Evolutionary conservation across 2,888 invertebrate species (phyloP).

Genomic region (Lithophane socia): DNA sequence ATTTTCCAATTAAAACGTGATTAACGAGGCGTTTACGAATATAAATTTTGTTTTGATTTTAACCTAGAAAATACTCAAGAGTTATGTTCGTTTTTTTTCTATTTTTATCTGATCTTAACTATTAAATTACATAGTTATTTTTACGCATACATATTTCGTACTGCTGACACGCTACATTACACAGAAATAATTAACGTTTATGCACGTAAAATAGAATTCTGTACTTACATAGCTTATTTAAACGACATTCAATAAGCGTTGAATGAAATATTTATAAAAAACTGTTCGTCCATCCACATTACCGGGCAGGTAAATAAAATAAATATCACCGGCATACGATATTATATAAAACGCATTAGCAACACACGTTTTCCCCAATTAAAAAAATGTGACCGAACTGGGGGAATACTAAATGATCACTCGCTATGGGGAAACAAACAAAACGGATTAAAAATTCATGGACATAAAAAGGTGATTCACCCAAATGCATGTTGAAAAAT

Average conservation of each 20-base stretch:
- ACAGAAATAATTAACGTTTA: conserved; percentile 5
- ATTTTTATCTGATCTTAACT: conserved; percentile 34
- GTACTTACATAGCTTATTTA: not conserved
- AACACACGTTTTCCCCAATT: conserved; percentile 8
- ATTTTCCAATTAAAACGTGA: conserved; percentile 53
- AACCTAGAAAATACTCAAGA: conserved; percentile 19
- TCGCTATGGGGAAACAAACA: conserved; percentile 10
- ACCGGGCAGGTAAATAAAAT: conserved; percentile 11
- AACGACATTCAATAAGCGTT: conserved; percentile 5
- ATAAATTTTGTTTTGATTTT: conserved; percentile 35
- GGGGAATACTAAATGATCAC: conserved; percentile 24
- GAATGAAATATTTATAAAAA: conserved; percentile 19
- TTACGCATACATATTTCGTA: conserved; percentile 4
- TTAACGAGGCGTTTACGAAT: conserved; percentile 33
- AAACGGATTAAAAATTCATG: conserved; percentile 8
- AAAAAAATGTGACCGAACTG: conserved; percentile 10
- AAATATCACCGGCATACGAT: conserved; percentile 3
- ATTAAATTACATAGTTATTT: conserved; percentile 30
- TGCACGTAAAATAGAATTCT: not conserved
- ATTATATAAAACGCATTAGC: not conserved
- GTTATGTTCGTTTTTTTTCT: not conserved
- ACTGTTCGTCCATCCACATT: conserved; percentile 17
- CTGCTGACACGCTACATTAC: not conserved
- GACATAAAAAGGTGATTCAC: conserved; percentile 12
- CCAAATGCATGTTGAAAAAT: not conserved